Base-by-base conservation (phyloP, 1,140 invertebrate genomes). In the Triops longicaudatus region DNA sequence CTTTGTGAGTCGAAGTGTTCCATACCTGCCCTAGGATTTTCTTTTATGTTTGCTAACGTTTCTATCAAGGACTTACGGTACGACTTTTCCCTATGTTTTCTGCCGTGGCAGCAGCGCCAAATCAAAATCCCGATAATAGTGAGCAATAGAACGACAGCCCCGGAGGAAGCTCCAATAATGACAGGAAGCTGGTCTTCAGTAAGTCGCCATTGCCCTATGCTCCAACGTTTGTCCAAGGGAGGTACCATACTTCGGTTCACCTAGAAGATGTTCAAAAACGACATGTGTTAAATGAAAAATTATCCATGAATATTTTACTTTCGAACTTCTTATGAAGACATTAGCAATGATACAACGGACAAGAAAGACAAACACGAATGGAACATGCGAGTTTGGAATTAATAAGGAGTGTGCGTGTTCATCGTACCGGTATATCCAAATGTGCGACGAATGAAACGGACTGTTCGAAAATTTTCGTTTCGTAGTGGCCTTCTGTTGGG, bases 101-200 rank as follows among this genome's bases (percentile, higher is more conserved):
- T 83, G 81, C 84, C 83, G 77, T 85, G 82, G 81, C 87, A 88
- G 80, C 86, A 87, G 74, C 85, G 83, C 83, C 87, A 88, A 11
- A 87, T 79, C 37, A 87, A 79, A 41, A 84, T 81, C 7, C 84
- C 85, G 76, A 84, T 80, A 72, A 87, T 79, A 10, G 85, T 79
- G 74, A 86, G 82, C 74, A 87, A 81, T 10, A 88, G 82, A 12
- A 88, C 81, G 26, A 85, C 82, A 26, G 85, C 85, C 17, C 87
- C 87, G 77, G 84, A 85, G 78, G 86, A 85, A 14, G 85, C 83
- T 27, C 86, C 86, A 28, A 87, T 85, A 41, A 87, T 78, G 50
- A 87, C 80, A 7, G 87, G 86, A 74, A 87, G 80, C 77, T 87
- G 84, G 28, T 86, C 84, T 37, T 82, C 80, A 75, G 85, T 82